A percentile compares a stretch with the other conserved stretches of the same genome.
These are phyloP conservation scores for Diachasmimorpha longicaudata DNA, from an alignment of 1,140 invertebrate species.

Conservation along the genomic window DNA sequence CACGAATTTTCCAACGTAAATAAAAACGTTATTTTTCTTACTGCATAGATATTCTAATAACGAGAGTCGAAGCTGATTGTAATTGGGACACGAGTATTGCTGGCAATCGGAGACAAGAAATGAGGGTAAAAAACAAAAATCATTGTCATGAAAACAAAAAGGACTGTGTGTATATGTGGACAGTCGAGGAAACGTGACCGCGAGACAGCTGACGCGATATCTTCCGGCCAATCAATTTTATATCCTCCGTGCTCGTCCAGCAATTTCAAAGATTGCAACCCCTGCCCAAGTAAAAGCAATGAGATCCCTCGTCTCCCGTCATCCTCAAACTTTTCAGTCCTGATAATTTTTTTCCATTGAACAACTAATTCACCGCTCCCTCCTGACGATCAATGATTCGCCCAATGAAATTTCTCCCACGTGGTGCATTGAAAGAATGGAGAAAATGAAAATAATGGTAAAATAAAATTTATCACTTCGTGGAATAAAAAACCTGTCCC, in stretches of 20 bases:
- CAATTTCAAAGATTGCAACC: constrained; percentile 52
- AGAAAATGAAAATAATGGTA: neutral
- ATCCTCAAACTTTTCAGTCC: neutral
- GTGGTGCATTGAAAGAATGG: neutral
- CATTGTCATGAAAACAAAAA: constrained; percentile 3
- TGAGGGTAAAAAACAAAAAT: neutral
- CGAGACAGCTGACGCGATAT: constrained; percentile 39
- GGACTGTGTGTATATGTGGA: neutral
- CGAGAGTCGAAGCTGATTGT: too few relatives aligned
- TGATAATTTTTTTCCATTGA: neutral
- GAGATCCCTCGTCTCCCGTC: neutral
- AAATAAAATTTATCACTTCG: neutral
- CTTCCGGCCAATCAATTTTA: constrained; percentile 41
- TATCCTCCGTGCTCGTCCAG: constrained; percentile 35
- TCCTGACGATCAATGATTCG: neutral
- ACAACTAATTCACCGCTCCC: neutral
- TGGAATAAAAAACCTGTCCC: neutral
- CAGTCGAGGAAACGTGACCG: constrained; percentile 36
- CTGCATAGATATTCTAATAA: too few relatives aligned
- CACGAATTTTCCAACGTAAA: too few relatives aligned
- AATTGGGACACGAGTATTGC: too few relatives aligned
- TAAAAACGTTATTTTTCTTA: too few relatives aligned
- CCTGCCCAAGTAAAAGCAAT: constrained; percentile 17
- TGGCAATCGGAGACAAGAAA: too few relatives aligned
- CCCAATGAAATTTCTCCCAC: neutral